A percentile compares a stretch with the other conserved stretches of the same genome.
Conservation (phyloP, 2,888 invertebrate species). For the Apodemia duryi region DNA sequence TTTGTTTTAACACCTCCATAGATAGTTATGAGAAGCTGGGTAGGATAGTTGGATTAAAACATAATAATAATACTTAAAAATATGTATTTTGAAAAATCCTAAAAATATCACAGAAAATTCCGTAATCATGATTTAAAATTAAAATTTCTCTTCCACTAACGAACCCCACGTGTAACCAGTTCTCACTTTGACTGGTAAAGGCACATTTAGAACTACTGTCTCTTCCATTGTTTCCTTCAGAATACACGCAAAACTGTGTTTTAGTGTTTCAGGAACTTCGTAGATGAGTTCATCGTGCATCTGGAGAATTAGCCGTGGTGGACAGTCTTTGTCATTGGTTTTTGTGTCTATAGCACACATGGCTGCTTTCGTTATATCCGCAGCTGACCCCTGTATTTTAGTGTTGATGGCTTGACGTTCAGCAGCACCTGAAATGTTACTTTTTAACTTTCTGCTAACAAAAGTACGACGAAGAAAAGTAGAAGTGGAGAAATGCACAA, state of each 20-base stretch:
- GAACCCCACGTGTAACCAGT: conserved; percentile 90
- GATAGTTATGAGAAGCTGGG: no score
- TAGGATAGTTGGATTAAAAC: no score
- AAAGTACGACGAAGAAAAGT: no score
- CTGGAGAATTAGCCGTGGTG: conserved; percentile 89
- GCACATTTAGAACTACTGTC: conserved; percentile 84
- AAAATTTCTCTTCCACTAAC: conserved; percentile 43
- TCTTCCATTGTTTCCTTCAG: conserved; percentile 90
- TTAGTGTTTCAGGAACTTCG: conserved; percentile 84
- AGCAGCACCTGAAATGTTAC: conserved; percentile 81
- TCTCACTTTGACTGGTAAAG: conserved; percentile 93
- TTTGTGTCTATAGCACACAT: conserved; percentile 87
- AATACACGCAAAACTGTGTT: conserved; percentile 78
- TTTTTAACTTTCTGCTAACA: no score
- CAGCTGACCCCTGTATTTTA: conserved; percentile 97
- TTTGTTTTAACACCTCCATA: no score
- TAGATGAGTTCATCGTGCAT: conserved; percentile 98
- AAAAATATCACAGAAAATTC: conserved; percentile 34
- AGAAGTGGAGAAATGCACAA: no score
- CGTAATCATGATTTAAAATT: conserved; percentile 33
- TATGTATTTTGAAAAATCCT: conserved; percentile 23
- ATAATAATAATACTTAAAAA: conserved; percentile 21
- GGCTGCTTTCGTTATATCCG: conserved; percentile 95
- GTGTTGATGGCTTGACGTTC: conserved; percentile 98
- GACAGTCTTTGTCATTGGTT: conserved; percentile 44